These are phyloP conservation scores for Neotoma lepida DNA, from an alignment of 2,113 vertebrate species.

Conservation along the genomic window DNA sequence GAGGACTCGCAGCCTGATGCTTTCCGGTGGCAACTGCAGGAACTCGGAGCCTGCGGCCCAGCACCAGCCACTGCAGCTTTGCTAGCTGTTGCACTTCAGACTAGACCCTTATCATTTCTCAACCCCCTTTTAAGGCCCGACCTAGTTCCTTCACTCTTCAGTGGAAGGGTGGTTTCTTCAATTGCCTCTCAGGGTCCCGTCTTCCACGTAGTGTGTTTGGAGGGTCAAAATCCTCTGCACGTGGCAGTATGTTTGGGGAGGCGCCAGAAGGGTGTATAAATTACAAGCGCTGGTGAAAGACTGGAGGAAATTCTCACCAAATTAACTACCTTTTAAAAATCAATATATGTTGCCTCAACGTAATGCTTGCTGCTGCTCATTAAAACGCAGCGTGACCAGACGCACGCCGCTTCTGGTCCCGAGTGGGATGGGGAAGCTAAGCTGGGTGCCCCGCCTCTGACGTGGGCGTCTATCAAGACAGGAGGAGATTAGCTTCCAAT, in stretches of 20 bases:
- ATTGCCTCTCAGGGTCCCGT: not conserved
- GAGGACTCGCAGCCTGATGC: not conserved
- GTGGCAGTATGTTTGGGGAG: conserved; percentile 1
- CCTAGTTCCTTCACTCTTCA: not conserved
- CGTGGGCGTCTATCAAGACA: not conserved
- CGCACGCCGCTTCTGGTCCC: not conserved
- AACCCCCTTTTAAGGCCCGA: not conserved
- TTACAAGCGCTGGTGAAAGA: conserved; percentile 42
- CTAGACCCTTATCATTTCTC: not conserved
- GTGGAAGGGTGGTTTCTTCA: not conserved
- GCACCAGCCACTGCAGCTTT: not conserved
- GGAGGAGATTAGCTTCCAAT: conserved; percentile 69
- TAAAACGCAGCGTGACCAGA: conserved; percentile 66
- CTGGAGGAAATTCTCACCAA: conserved; percentile 75
- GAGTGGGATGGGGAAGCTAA: conserved; percentile 1
- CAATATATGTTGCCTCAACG: conserved; percentile 64
- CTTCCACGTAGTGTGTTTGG: not conserved
- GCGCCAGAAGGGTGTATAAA: not conserved
- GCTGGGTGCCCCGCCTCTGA: conserved; percentile 16
- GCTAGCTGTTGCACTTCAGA: not conserved
- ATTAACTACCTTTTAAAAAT: conserved; percentile 81
- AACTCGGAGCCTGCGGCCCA: rapidly evolving
- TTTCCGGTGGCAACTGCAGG: not conserved
- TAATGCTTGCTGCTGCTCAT: conserved; percentile 75
- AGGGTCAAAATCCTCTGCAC: not conserved